Percentiles rank a stretch among this genome's conserved stretches.
phyloP scores from a whole-genome alignment of 2,113 vertebrate genomes.

The Daboia siamensis region DNA sequence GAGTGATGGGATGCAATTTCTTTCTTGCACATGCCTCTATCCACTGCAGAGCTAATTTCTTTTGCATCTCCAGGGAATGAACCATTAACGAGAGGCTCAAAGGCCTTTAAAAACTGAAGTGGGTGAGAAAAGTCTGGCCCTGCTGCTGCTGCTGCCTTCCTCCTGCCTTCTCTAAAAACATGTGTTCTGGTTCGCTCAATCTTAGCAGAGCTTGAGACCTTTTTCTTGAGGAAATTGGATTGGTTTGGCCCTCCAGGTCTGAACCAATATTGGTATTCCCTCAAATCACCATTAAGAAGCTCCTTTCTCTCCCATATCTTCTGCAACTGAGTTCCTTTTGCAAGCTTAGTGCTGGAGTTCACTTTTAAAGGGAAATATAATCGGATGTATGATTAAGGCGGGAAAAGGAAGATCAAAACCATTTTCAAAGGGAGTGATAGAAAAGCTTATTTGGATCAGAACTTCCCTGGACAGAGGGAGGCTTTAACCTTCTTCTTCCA shows the following conservation, averaged over 20 bases:
- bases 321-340: neutral
- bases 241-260: neutral
- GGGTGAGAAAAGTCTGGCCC: slow-evolving; percentile 35
- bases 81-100: slow-evolving; percentile 71
- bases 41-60: slow-evolving; percentile 63
- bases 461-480: neutral
- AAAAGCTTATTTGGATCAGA: neutral
- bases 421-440: neutral
- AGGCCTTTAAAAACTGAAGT: slow-evolving; percentile 59
- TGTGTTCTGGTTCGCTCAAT: neutral
- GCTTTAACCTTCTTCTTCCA: neutral
- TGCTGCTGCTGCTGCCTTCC: neutral
- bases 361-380: neutral
- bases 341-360: neutral
- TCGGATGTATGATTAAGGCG: neutral
- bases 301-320: neutral
- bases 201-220: neutral
- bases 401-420: neutral
- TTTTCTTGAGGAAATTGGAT: neutral
- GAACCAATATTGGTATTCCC: neutral
- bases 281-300: neutral
- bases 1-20: neutral
- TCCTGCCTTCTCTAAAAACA: neutral
- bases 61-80: slow-evolving; percentile 67
- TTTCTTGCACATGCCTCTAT: slow-evolving; percentile 28